Percentiles rank a stretch among this genome's conserved stretches.
phyloP scores from a whole-genome alignment of 2,113 vertebrate species.

The Phyllopteryx taeniolatus region DNA sequence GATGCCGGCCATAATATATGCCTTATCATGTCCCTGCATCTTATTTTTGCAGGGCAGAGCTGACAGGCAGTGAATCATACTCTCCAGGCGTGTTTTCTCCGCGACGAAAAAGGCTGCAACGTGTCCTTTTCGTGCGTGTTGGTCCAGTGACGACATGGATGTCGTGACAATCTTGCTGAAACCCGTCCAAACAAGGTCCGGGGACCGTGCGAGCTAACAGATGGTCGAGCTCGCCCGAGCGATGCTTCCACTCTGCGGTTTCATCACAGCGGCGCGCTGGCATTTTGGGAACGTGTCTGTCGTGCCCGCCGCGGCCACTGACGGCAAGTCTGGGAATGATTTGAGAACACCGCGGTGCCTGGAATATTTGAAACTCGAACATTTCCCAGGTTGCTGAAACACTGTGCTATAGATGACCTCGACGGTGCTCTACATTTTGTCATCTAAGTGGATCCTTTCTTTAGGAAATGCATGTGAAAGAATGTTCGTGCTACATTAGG shows the following conservation, averaged over 20 bases:
- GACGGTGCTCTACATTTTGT: not conserved
- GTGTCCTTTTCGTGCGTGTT: slow-evolving; percentile 4
- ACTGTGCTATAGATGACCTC: no score
- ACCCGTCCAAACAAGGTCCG: slow-evolving; percentile 55
- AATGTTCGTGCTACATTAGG: not conserved
- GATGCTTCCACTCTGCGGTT: slow-evolving; percentile 42
- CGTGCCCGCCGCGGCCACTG: slow-evolving; percentile 20
- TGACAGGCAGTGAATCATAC: slow-evolving; percentile 39
- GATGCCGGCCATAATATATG: slow-evolving; percentile 15
- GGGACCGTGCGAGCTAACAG: slow-evolving; percentile 57
- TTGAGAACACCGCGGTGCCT: slow-evolving; percentile 8
- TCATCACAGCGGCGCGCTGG: slow-evolving; percentile 52
- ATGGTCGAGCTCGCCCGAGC: slow-evolving; percentile 55
- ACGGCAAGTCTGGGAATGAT: slow-evolving; percentile 8
- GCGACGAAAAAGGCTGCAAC: slow-evolving; percentile 32
- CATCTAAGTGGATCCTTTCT: not conserved
- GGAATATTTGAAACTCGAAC: not conserved
- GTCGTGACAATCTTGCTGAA: slow-evolving; percentile 50
- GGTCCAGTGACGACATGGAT: slow-evolving; percentile 37
- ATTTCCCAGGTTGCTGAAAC: not conserved
- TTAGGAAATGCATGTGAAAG: not conserved
- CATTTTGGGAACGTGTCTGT: slow-evolving; percentile 48
- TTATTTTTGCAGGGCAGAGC: slow-evolving; percentile 31
- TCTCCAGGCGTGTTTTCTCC: slow-evolving; percentile 26
- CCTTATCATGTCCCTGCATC: slow-evolving; percentile 20